Conservation (phyloP, 2,797 vertebrate species). For the Fistularia tabacaria region DNA sequence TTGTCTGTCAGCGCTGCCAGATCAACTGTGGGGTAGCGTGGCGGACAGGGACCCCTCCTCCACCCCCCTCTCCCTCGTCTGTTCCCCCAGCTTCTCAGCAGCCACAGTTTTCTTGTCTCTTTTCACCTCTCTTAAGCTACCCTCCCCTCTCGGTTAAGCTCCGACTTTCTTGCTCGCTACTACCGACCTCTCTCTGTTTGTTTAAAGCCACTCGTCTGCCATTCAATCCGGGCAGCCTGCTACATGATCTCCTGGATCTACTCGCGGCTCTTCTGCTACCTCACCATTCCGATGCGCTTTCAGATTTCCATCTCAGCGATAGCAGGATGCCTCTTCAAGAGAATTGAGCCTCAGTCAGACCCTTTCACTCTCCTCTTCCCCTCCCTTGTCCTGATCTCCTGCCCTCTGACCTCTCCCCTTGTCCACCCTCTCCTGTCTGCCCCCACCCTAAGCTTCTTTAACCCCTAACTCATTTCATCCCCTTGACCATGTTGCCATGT, state of each 20-base stretch:
- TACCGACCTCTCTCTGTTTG: slow-evolving; percentile 65
- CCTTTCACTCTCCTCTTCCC: slow-evolving; percentile 64
- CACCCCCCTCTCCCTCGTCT: slow-evolving; percentile 54
- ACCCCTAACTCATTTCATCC: slow-evolving; percentile 53
- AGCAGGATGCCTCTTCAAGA: slow-evolving; percentile 63
- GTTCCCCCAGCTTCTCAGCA: slow-evolving; percentile 54
- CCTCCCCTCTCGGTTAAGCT: slow-evolving; percentile 59
- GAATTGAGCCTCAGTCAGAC: slow-evolving; percentile 65
- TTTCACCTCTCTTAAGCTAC: slow-evolving; percentile 61
- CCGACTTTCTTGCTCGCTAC: slow-evolving; percentile 57
- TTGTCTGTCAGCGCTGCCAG: slow-evolving; percentile 59
- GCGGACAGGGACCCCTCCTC: slow-evolving; percentile 57
- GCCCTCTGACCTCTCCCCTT: slow-evolving; percentile 61
- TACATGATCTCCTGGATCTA: slow-evolving; percentile 81
- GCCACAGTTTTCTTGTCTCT: slow-evolving; percentile 57
- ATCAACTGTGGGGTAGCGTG: slow-evolving; percentile 65
- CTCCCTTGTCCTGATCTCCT: slow-evolving; percentile 63
- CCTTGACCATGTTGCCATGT: slow-evolving; percentile 89
- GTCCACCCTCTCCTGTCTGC: slow-evolving; percentile 56
- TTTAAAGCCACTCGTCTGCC: slow-evolving; percentile 71
- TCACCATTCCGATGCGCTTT: slow-evolving; percentile 39
- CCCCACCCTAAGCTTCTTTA: slow-evolving; percentile 55
- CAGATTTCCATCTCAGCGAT: slow-evolving; percentile 44
- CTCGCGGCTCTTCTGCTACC: slow-evolving; percentile 37
- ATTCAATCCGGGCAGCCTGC: slow-evolving; percentile 72